phyloP scores from a whole-genome alignment of 1,140 invertebrate species.

The Euura saliciscinereae region DNA sequence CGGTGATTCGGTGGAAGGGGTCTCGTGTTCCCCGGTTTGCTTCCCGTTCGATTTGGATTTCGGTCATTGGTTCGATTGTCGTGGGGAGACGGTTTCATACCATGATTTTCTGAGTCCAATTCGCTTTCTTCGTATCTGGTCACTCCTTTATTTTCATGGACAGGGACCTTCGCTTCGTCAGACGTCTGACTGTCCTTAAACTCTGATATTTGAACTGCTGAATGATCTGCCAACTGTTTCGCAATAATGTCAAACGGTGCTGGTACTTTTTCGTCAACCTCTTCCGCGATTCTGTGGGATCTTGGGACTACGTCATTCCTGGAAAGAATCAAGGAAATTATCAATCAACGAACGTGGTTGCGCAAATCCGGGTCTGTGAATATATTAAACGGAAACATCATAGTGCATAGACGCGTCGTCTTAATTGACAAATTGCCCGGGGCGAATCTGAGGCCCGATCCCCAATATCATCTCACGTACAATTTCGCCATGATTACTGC shows the following conservation, averaged over 20 bases:
- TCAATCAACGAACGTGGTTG: neutral
- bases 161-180: neutral
- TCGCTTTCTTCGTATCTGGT: constrained; percentile 33
- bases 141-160: constrained; percentile 7
- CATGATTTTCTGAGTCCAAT: constrained; percentile 10
- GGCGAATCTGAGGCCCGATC: too few species aligned
- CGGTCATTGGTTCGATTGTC: neutral
- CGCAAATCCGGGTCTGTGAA: too few species aligned
- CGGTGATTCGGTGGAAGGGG: neutral
- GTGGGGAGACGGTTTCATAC: too few species aligned
- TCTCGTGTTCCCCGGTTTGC: neutral
- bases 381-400: too few species aligned
- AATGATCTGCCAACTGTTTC: constrained; percentile 46
- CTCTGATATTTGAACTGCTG: constrained; percentile 37
- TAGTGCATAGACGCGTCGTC: too few species aligned
- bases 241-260: constrained; percentile 41
- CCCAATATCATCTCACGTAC: too few species aligned
- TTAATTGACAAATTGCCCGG: too few species aligned
- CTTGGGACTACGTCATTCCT: constrained; percentile 46
- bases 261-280: constrained; percentile 38
- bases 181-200: neutral
- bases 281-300: constrained; percentile 36
- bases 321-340: constrained; percentile 21
- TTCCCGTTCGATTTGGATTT: constrained; percentile 15
- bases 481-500: too few species aligned